These are phyloP conservation scores for Cyanistes caeruleus DNA, from an alignment of 2,113 vertebrate species.

Conservation along the genomic window DNA sequence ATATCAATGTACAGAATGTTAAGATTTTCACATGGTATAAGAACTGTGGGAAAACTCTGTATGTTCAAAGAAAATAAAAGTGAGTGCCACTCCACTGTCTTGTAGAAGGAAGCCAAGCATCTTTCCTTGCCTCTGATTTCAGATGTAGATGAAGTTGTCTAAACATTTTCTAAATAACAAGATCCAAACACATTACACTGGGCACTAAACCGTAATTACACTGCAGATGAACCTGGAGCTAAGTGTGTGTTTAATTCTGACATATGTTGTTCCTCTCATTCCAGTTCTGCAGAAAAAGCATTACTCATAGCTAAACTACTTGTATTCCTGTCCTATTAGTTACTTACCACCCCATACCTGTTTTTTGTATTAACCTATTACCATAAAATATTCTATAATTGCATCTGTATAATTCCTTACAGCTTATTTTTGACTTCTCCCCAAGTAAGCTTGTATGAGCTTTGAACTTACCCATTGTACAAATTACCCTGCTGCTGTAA, in stretches of 20 bases:
- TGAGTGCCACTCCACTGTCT: not conserved
- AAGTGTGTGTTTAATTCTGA: not conserved
- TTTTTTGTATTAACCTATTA: not conserved
- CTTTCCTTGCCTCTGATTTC: not conserved
- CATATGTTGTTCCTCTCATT: not conserved
- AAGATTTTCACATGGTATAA: not conserved
- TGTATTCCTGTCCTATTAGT: not conserved
- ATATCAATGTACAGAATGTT: not conserved
- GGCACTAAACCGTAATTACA: not conserved
- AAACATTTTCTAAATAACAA: not conserved
- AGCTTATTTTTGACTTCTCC: not conserved
- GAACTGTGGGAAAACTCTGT: not conserved
- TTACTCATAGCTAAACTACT: not conserved
- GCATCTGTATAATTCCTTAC: not conserved
- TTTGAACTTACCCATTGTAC: not conserved
- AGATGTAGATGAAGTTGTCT: not conserved
- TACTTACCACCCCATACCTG: not conserved
- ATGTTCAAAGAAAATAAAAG: not conserved
- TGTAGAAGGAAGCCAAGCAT: not conserved
- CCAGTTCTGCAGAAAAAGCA: not conserved
- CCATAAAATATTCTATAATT: not conserved
- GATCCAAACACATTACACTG: not conserved
- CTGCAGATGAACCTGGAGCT: not conserved
- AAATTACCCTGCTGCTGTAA: not conserved
- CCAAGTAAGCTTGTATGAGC: not conserved